Conservation (phyloP, 2,113 vertebrate genomes). For the Labeo rohita region DNA sequence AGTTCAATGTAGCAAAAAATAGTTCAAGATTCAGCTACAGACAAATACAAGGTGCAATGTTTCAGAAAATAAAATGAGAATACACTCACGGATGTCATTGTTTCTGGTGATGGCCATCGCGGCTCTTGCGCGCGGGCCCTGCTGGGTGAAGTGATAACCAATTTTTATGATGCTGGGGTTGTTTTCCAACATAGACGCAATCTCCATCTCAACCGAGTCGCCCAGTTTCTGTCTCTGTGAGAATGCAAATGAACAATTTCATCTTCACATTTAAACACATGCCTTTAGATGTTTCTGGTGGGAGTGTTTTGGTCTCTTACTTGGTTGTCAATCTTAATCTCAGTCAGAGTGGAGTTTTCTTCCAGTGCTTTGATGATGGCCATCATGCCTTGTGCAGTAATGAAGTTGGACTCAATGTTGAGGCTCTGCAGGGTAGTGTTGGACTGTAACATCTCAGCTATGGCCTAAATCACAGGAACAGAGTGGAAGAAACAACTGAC, state of each 20-base stretch:
- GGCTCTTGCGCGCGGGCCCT: conserved; percentile 90
- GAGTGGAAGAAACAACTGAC: not conserved
- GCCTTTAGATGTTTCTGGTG: not conserved
- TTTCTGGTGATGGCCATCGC: conserved; percentile 90
- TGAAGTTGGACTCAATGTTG: conserved; percentile 97
- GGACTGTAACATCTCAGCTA: conserved; percentile 90
- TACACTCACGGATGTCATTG: conserved; percentile 88
- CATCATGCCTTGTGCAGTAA: conserved; percentile 88
- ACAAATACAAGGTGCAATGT: not conserved
- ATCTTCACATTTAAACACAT: not conserved
- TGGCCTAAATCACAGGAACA: conserved; percentile 73
- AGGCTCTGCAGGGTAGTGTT: conserved; percentile 89
- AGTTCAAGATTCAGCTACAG: not conserved
- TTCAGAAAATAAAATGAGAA: not conserved
- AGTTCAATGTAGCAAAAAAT: not conserved
- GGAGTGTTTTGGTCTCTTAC: conserved; percentile 59
- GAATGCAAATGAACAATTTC: not conserved
- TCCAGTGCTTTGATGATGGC: conserved; percentile 85
- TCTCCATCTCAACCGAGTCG: conserved; percentile 93
- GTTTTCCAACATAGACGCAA: conserved; percentile 90
- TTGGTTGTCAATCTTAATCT: conserved; percentile 95
- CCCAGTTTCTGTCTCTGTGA: conserved; percentile 88
- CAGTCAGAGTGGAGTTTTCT: conserved; percentile 78
- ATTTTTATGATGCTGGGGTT: conserved; percentile 88
- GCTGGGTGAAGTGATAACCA: conserved; percentile 94